A percentile compares a stretch with the other conserved stretches of the same genome.
These are phyloP conservation scores for Micronycteris hirsuta DNA, from an alignment of 2,113 vertebrate species.

Conservation along the genomic window DNA sequence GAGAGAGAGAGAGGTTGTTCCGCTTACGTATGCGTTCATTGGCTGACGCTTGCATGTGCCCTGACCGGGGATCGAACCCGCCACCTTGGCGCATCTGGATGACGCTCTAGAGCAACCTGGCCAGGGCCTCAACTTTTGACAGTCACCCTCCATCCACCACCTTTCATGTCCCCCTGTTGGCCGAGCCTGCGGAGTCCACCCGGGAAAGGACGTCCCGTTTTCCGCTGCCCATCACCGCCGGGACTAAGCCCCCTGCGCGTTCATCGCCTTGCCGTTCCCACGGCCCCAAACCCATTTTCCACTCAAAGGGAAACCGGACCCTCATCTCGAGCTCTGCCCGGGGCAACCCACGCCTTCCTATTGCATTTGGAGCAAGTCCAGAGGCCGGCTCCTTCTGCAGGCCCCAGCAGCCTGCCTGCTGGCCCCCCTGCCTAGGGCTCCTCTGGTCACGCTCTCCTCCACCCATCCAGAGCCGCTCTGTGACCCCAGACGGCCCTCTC, in stretches of 20 bases:
- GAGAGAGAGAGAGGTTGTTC: no score
- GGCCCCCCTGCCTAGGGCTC: background rate
- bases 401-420: rapidly evolving
- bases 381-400: background rate
- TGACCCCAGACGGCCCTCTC: background rate
- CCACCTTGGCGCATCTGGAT: no score
- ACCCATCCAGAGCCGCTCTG: background rate
- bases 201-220: background rate
- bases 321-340: background rate
- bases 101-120: no score
- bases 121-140: background rate
- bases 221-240: background rate
- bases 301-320: background rate
- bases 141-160: background rate
- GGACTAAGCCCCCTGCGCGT: background rate
- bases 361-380: background rate
- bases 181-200: background rate
- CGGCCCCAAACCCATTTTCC: background rate
- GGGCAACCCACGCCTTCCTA: background rate
- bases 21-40: no score
- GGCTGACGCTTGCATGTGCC: no score
- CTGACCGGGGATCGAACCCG: no score
- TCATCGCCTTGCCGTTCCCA: background rate
- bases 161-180: background rate
- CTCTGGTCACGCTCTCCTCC: background rate